Conservation (phyloP, 1,140 invertebrate species). For the Neuroterus valhalla region DNA sequence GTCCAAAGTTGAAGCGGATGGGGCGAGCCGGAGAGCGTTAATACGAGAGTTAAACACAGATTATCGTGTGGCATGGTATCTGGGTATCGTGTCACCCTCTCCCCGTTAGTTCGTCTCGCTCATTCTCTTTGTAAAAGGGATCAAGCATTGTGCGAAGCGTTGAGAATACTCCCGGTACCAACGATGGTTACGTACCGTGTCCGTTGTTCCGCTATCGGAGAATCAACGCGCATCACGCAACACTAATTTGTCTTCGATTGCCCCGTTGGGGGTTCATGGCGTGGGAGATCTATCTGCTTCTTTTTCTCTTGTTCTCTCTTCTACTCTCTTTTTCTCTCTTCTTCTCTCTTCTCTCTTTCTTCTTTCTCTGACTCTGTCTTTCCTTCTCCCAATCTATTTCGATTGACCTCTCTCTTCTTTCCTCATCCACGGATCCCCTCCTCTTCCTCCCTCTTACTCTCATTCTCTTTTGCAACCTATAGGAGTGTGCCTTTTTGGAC, state of each 20-base stretch:
- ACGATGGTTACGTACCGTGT: slow-evolving; percentile 61
- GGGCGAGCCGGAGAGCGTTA: slow-evolving; percentile 53
- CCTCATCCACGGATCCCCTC: not conserved
- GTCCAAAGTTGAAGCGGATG: slow-evolving; percentile 46
- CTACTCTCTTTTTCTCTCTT: not conserved
- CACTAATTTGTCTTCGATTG: slow-evolving; percentile 75
- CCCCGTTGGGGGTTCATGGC: slow-evolving; percentile 61
- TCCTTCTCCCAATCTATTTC: slow-evolving; percentile 42
- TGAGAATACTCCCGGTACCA: slow-evolving; percentile 45
- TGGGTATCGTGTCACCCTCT: slow-evolving; percentile 60
- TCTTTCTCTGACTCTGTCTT: slow-evolving; percentile 43
- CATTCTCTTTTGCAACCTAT: not conserved
- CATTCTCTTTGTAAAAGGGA: slow-evolving; percentile 52
- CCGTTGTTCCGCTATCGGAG: slow-evolving; percentile 72
- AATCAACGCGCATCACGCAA: slow-evolving; percentile 75
- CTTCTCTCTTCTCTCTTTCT: slow-evolving; percentile 37
- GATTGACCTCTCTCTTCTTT: slow-evolving; percentile 32
- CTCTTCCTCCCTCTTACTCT: not conserved
- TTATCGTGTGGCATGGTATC: slow-evolving; percentile 60
- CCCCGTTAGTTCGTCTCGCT: slow-evolving; percentile 42
- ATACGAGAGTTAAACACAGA: slow-evolving; percentile 58
- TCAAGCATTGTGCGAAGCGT: slow-evolving; percentile 46
- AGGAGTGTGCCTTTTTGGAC: too few relatives aligned
- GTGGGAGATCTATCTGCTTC: slow-evolving; percentile 65
- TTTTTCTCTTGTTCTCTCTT: not conserved